These are phyloP conservation scores for Heterocephalus glaber DNA, from an alignment of 2,113 vertebrate species.

Conservation along the genomic window DNA sequence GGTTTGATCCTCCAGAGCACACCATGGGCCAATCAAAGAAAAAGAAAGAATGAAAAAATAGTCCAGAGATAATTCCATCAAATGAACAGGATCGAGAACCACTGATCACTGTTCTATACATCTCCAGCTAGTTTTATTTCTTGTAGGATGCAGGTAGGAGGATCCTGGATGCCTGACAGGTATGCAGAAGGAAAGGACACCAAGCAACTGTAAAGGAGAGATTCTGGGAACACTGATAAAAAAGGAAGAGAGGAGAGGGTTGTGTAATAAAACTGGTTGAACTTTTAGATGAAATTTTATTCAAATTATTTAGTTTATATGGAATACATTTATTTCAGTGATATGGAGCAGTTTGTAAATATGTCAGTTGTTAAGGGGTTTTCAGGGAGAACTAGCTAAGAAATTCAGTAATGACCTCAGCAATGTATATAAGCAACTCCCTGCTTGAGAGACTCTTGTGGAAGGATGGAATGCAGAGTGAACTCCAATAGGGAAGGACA, in stretches of 20 bases:
- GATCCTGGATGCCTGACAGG: background rate
- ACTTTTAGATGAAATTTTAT: slow-evolving; percentile 45
- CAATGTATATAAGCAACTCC: slow-evolving; percentile 41
- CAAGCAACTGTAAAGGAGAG: background rate
- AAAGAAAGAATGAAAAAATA: background rate
- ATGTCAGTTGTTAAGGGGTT: slow-evolving; percentile 33
- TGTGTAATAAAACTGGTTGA: slow-evolving; percentile 26
- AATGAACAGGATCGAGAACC: background rate
- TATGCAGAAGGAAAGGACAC: background rate
- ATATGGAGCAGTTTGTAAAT: slow-evolving; percentile 46
- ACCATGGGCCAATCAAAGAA: background rate
- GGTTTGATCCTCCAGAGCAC: background rate
- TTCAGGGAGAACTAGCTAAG: background rate
- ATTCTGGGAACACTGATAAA: background rate
- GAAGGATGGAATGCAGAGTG: slow-evolving; percentile 18
- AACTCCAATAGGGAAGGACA: background rate
- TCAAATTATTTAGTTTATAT: slow-evolving; percentile 38
- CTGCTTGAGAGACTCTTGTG: slow-evolving; percentile 5
- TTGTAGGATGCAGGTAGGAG: background rate
- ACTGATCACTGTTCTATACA: background rate
- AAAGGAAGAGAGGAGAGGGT: background rate
- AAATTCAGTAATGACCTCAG: slow-evolving; percentile 48
- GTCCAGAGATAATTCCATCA: background rate
- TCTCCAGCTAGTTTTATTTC: background rate
- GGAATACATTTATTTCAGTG: slow-evolving; percentile 21